A percentile compares a stretch with the other conserved stretches of the same genome.
Evolutionary conservation across 2,113 vertebrate species (phyloP).

Genomic region (Bubalus kerabau): DNA sequence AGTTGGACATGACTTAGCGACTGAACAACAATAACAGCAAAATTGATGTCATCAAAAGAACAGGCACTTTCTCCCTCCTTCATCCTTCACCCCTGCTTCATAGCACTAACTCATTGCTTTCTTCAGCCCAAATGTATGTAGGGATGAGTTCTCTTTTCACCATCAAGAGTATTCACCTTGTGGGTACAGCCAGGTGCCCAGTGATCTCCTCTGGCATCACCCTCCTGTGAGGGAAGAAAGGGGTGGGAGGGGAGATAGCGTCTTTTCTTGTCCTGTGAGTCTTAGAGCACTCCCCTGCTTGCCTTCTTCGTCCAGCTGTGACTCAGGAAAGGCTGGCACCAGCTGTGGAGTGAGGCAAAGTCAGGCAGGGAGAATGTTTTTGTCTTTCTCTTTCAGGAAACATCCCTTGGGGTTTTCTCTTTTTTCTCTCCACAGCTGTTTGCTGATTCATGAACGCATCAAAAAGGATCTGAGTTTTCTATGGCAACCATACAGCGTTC

Average conservation of each 20-base stretch:
- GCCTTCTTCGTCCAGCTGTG: background rate
- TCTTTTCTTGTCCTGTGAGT: background rate
- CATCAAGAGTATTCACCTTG: background rate
- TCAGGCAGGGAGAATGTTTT: background rate
- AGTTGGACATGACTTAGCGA: rapidly evolving
- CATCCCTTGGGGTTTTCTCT: background rate
- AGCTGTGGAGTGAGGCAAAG: background rate
- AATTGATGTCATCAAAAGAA: background rate
- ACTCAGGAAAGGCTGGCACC: background rate
- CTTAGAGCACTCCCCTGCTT: background rate
- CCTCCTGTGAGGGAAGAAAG: background rate
- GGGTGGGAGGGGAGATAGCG: background rate
- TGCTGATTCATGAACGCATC: background rate
- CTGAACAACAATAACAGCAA: background rate
- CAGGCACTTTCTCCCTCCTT: background rate
- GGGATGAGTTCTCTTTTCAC: background rate
- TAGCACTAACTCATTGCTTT: background rate
- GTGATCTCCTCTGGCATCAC: background rate
- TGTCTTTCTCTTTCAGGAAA: background rate
- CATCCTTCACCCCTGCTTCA: background rate
- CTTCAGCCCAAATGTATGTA: background rate
- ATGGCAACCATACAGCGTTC: background rate
- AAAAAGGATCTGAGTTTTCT: background rate
- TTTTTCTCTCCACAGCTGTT: background rate
- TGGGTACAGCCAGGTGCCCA: background rate